phyloP scores from a whole-genome alignment of 2,888 invertebrate species.

The Urechis unicinctus region DNA sequence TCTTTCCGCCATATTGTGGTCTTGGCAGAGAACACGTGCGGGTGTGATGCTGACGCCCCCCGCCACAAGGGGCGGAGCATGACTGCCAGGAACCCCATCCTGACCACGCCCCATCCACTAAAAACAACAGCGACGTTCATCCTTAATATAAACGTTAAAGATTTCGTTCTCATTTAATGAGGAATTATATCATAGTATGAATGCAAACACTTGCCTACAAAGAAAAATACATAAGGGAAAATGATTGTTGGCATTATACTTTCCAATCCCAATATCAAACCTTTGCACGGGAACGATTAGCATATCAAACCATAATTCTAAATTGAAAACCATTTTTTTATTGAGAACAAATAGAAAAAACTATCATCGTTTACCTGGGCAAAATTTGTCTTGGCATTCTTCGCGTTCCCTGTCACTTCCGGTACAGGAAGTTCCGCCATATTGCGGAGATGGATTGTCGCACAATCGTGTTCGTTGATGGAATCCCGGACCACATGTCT shows the following conservation, averaged over 20 bases:
- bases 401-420: constrained; percentile 26
- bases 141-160: background rate
- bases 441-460: constrained; percentile 21
- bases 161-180: too few species aligned
- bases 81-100: constrained; percentile 9
- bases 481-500: constrained; percentile 12
- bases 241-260: too few species aligned
- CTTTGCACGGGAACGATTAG: too few species aligned
- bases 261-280: too few species aligned
- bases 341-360: too few species aligned
- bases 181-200: too few species aligned
- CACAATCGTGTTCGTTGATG: constrained; percentile 4
- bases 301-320: too few species aligned
- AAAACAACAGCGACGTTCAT: background rate
- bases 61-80: constrained; percentile 14
- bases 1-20: constrained; percentile 13
- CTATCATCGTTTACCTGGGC: constrained; percentile 31
- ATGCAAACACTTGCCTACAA: too few species aligned
- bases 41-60: constrained; percentile 7
- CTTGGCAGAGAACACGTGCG: constrained; percentile 7
- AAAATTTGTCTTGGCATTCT: constrained; percentile 32
- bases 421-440: constrained; percentile 33
- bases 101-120: constrained; percentile 16
- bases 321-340: too few species aligned
- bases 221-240: too few species aligned